These are phyloP conservation scores for Cichladusa arquata DNA, from an alignment of 2,113 vertebrate genomes.

Conservation along the genomic window DNA sequence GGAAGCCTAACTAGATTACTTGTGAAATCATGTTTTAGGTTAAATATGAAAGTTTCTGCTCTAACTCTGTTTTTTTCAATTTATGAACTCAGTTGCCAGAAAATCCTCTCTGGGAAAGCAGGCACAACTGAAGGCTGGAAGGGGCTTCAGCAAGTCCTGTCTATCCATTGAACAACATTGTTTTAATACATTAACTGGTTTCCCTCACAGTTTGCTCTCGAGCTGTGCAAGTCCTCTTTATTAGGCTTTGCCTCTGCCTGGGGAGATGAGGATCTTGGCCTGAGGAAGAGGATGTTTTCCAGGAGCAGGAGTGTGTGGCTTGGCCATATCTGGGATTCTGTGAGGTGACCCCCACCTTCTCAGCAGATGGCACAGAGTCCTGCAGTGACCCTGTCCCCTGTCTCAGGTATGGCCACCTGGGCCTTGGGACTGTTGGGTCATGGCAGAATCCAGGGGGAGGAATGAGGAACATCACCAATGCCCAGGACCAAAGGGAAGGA, in stretches of 20 bases:
- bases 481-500: neutral
- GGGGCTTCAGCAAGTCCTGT: neutral
- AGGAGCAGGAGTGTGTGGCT: neutral
- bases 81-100: neutral
- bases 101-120: neutral
- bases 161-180: neutral
- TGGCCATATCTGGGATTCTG: rapidly evolving
- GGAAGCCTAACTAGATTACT: neutral
- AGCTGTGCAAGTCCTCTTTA: neutral
- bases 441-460: neutral
- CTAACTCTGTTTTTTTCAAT: rapidly evolving
- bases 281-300: neutral
- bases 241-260: neutral
- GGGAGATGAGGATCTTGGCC: neutral
- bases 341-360: neutral
- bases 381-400: neutral
- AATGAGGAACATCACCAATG: neutral
- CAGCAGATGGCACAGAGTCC: neutral
- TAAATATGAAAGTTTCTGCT: neutral
- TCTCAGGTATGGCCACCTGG: neutral
- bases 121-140: neutral
- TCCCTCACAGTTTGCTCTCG: neutral
- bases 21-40: neutral
- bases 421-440: neutral
- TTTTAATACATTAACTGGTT: neutral